Conservation (phyloP, 1,140 invertebrate genomes). For the Apis mellifera region Amel_HAv3.1 CM009942.2:483501-484000, state of each 20-base stretch:
- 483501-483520: slow-evolving; percentile 51
- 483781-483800: too few relatives aligned
- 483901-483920: slow-evolving; percentile 48
- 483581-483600: slow-evolving; percentile 43
- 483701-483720: not conserved
- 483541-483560: slow-evolving; percentile 60
- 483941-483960: slow-evolving; percentile 15
- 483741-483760: not conserved
- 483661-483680: slow-evolving; percentile 11
- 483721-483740: not conserved
- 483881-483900: slow-evolving; percentile 65
- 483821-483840: too few relatives aligned
- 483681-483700: slow-evolving; percentile 25
- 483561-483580: slow-evolving; percentile 62
- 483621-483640: slow-evolving; percentile 41
- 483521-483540: slow-evolving; percentile 55
- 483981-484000: too few relatives aligned
- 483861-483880: slow-evolving; percentile 32
- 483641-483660: slow-evolving; percentile 57
- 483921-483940: slow-evolving; percentile 46
- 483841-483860: not conserved
- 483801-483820: too few relatives aligned
- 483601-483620: slow-evolving; percentile 65
- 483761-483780: too few relatives aligned
- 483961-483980: not conserved